Percentiles rank a stretch among this genome's conserved stretches.
Conservation (phyloP, 2,113 vertebrate genomes). For the Ondatra zibethicus region DNA sequence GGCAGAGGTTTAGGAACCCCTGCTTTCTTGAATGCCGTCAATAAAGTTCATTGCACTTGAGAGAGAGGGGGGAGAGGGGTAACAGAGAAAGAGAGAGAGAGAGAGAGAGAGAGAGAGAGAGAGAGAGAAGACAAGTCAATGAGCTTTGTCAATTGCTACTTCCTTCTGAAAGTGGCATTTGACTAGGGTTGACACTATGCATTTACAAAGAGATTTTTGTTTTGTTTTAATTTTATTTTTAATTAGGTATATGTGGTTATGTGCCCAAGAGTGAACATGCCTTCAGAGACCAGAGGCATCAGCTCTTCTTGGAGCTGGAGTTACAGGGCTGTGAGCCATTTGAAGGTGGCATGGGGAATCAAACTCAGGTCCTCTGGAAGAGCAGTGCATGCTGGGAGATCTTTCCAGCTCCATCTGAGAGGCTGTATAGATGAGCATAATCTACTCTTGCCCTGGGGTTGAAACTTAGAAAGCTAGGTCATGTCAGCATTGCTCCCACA, state of each 20-base stretch:
- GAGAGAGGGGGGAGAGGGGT: too few relatives aligned
- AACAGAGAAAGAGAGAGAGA: background rate
- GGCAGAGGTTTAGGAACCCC: background rate
- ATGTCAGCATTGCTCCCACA: rapidly evolving
- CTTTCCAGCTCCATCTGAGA: background rate
- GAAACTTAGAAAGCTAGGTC: background rate
- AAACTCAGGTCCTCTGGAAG: background rate
- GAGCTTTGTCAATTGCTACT: background rate
- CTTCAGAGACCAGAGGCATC: background rate
- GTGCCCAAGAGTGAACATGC: background rate
- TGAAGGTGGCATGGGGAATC: background rate
- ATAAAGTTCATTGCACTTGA: background rate
- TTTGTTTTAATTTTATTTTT: background rate
- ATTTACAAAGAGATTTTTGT: background rate
- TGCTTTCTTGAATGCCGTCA: background rate
- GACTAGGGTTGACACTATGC: background rate
- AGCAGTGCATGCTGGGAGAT: background rate
- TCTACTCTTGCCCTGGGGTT: background rate
- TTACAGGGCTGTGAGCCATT: background rate
- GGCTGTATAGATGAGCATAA: background rate
- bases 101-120: too few relatives aligned
- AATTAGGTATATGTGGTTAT: background rate
- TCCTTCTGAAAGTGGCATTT: background rate
- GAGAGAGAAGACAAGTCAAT: background rate
- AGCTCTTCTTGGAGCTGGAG: background rate